Percentiles rank a stretch among this genome's conserved stretches.
Conservation (phyloP, 2,797 vertebrate genomes). For the Ciconia nigra region DNA sequence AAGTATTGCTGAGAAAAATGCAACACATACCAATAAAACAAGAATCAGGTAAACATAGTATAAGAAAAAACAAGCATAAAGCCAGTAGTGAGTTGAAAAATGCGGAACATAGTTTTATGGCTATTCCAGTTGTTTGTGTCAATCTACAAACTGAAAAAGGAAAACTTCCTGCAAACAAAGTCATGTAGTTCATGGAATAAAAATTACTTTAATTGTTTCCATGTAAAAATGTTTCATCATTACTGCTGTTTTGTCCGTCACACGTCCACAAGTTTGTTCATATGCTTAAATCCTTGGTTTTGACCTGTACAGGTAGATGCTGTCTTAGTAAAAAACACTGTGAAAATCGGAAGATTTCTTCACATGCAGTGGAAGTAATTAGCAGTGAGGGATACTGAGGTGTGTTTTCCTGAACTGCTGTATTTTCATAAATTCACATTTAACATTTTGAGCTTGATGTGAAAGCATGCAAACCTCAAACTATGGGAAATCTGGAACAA, state of each 20-base stretch:
- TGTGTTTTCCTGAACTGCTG: neutral
- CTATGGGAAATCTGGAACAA: neutral
- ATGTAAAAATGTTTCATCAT: neutral
- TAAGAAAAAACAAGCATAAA: neutral
- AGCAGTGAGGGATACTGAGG: neutral
- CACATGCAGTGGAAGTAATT: neutral
- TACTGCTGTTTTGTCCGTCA: neutral
- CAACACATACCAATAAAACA: neutral
- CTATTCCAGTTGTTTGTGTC: neutral
- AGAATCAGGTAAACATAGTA: neutral
- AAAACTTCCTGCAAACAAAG: neutral
- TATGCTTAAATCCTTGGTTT: neutral
- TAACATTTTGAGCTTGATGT: neutral
- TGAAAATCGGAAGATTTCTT: neutral
- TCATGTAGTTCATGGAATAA: neutral
- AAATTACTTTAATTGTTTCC: neutral
- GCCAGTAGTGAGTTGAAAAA: neutral
- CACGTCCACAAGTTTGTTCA: neutral
- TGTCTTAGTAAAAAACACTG: neutral
- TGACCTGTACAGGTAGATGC: neutral
- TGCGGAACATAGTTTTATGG: neutral
- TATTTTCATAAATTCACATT: neutral
- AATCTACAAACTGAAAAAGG: neutral
- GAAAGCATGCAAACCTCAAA: neutral
- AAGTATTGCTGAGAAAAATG: neutral